Conservation (phyloP, 2,888 invertebrate genomes). For the Stenodera caucasica region DNA sequence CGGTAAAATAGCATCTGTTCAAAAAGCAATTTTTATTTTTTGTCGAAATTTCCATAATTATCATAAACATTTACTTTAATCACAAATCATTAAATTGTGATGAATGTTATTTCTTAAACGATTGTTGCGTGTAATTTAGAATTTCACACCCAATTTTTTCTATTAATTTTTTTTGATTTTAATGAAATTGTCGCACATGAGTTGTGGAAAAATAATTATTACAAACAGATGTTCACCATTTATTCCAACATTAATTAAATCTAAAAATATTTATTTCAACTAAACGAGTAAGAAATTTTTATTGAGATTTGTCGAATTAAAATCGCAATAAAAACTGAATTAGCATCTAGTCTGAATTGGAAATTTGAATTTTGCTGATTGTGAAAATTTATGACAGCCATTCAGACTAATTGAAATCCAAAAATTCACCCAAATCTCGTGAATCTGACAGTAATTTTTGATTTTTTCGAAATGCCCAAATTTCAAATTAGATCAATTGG, state of each 20-base stretch:
- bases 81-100: neutral
- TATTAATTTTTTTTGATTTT: neutral
- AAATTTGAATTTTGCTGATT: too few relatives aligned
- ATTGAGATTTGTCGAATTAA: too few relatives aligned
- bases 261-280: neutral
- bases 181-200: neutral
- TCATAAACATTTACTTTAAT: neutral
- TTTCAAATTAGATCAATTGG: neutral
- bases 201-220: neutral
- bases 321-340: too few relatives aligned
- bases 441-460: too few relatives aligned
- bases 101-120: neutral
- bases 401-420: too few relatives aligned
- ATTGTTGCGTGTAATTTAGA: neutral
- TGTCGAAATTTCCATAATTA: too few relatives aligned
- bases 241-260: neutral
- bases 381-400: too few relatives aligned
- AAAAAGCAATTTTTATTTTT: too few relatives aligned
- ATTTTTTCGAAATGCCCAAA: too few relatives aligned
- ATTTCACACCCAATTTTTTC: neutral
- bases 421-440: too few relatives aligned
- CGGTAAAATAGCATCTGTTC: conserved; percentile 12
- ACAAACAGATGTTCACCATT: conserved; percentile 2
- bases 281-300: too few relatives aligned
- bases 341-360: too few relatives aligned